Evolutionary conservation across 2,113 vertebrate genomes (phyloP).

Genomic region (Antechinus stuartii): DNA sequence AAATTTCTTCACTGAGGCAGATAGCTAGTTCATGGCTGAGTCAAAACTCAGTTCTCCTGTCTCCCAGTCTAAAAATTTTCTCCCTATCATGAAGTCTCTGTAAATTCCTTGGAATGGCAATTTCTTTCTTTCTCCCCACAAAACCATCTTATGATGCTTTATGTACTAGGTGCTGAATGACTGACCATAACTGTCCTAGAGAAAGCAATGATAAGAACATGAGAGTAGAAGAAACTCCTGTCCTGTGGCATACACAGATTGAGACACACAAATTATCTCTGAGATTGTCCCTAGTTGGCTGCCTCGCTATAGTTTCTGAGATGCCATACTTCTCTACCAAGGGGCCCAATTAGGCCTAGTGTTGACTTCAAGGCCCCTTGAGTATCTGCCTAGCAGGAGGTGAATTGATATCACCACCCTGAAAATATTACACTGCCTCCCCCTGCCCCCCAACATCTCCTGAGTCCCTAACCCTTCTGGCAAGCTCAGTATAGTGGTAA

Average conservation of each 20-base stretch:
- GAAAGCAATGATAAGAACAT: neutral
- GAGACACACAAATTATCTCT: neutral
- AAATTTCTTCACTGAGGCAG: fast-evolving
- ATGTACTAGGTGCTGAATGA: neutral
- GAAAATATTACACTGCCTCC: neutral
- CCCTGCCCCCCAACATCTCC: neutral
- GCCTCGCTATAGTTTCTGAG: neutral
- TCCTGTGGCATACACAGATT: neutral
- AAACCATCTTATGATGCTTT: neutral
- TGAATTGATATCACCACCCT: neutral
- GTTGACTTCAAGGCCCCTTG: neutral
- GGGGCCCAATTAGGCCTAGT: neutral
- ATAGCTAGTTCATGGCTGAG: neutral
- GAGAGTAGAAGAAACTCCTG: neutral
- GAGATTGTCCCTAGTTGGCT: neutral
- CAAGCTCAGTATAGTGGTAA: neutral
- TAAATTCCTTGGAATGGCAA: neutral
- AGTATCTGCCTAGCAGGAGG: neutral
- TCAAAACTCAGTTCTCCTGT: neutral
- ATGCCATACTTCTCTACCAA: neutral
- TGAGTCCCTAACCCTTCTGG: neutral
- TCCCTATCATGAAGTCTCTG: fast-evolving
- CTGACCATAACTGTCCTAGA: neutral
- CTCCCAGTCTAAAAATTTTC: neutral
- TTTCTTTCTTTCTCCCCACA: neutral